Evolutionary conservation across 2,797 vertebrate species (phyloP).

Genomic region (Poeciliopsis turneri): DNA sequence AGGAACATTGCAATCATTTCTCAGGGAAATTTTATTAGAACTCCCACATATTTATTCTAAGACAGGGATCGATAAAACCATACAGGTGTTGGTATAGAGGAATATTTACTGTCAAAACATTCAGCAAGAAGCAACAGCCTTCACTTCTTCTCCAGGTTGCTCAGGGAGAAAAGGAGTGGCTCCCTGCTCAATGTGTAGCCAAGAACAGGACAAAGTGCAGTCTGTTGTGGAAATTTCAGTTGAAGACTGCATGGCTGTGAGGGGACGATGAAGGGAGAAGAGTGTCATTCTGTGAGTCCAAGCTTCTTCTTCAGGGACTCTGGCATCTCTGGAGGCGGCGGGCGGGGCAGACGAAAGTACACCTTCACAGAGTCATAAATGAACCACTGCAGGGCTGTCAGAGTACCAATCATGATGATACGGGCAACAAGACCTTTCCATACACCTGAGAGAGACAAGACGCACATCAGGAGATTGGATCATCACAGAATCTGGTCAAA

Average conservation of each 20-base stretch:
- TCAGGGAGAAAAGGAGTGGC: conserved; percentile 57
- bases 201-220: conserved; percentile 70
- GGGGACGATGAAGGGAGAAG: background rate
- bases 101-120: conserved; percentile 30
- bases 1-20: conserved; percentile 2
- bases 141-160: background rate
- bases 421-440: conserved; percentile 95
- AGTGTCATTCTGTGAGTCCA: conserved; percentile 82
- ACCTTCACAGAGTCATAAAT: conserved; percentile 97
- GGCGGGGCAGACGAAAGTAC: conserved; percentile 94
- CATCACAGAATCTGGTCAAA: background rate
- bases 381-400: conserved; percentile 97
- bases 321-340: conserved; percentile 94
- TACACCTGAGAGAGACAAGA: conserved; percentile 79
- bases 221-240: conserved; percentile 16
- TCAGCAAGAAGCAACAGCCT: conserved; percentile 20
- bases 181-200: conserved; percentile 25
- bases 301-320: conserved; percentile 97
- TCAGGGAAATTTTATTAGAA: conserved; percentile 65
- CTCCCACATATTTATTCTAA: conserved; percentile 65
- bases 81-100: conserved; percentile 61
- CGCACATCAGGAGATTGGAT: background rate
- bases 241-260: conserved; percentile 1
- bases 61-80: conserved; percentile 73
- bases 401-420: conserved; percentile 97